Base-by-base conservation (phyloP, 1,140 invertebrate genomes). In the Heliconius melpomene region DNA sequence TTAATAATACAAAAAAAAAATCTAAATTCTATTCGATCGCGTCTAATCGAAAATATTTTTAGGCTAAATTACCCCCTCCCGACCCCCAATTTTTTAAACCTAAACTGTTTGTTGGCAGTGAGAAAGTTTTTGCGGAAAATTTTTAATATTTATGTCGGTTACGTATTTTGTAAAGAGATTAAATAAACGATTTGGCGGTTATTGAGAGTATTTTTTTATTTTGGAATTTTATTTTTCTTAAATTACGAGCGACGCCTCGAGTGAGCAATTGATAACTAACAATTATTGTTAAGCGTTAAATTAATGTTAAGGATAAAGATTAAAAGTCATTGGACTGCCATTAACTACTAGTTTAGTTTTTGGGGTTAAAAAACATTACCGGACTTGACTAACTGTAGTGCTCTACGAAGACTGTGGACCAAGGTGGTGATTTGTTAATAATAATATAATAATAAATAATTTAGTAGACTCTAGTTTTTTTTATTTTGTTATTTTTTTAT, bases 61-160 rank as follows among this genome's bases (percentile, higher is more conserved):
- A 94, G 93, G 90, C 91, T 92, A 91, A 90, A 83, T 86, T 82
- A 20, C 2, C 5, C 18, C 16, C 16, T n/a, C 85, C 84, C 80
- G 80, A 89, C 84, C 89, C 87, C 87, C 82, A 88, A 79, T 90
- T 93, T 94, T 93, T 92, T 90, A 80, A 79, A 72, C 83, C 87
- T 85, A 87, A 88, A 91, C 71, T 72, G 71, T 71, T n/a, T 32
- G 89, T 93, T 91, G 87, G 88, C 87, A 87, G 90, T 89, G 87
- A 78, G 87, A 87, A 90, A 89, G 89, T 93, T 94, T 72, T 93
- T 93, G 90, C 90, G 83, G 83, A 46, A 92, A 93, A 91, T 93
- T 92, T 92, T 93, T 92, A 89, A 93, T 93, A 94, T 93, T 91
- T 94, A 93, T 87, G 89, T 93, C 91, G 91, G 93, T 94, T 93